Evolutionary conservation across 2,113 vertebrate genomes (phyloP).

Genomic region (Hystrix brachyura): DNA sequence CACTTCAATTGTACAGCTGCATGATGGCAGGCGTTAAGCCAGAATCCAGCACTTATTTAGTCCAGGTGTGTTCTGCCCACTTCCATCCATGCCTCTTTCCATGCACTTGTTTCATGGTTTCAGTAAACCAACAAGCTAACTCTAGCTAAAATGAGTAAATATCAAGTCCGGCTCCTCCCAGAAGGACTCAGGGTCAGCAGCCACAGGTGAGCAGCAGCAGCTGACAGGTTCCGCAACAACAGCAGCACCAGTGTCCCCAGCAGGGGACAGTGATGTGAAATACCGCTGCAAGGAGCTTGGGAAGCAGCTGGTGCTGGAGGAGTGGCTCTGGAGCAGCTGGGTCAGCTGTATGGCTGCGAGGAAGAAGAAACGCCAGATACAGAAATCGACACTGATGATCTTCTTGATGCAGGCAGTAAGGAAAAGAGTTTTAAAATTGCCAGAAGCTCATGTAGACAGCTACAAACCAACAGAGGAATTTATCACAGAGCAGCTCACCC

Average conservation of each 20-base stretch:
- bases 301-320: background rate
- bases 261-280: background rate
- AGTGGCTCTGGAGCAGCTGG: background rate
- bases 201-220: background rate
- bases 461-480: slow-evolving; percentile 89
- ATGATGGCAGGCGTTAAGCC: background rate
- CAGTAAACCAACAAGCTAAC: background rate
- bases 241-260: background rate
- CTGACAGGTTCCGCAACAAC: background rate
- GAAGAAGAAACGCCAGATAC: background rate
- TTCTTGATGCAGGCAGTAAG: too few relatives aligned
- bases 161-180: background rate
- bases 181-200: background rate
- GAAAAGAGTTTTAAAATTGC: too few relatives aligned
- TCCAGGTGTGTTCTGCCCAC: background rate
- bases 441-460: too few relatives aligned
- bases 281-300: background rate
- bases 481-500: slow-evolving; percentile 95
- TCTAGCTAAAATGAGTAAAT: background rate
- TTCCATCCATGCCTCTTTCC: background rate
- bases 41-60: background rate
- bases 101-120: background rate
- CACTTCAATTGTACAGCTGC: background rate
- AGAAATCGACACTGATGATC: background rate
- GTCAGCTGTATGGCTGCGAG: background rate